phyloP scores from a whole-genome alignment of 2,113 vertebrate species.

The Neoarius graeffei region DNA sequence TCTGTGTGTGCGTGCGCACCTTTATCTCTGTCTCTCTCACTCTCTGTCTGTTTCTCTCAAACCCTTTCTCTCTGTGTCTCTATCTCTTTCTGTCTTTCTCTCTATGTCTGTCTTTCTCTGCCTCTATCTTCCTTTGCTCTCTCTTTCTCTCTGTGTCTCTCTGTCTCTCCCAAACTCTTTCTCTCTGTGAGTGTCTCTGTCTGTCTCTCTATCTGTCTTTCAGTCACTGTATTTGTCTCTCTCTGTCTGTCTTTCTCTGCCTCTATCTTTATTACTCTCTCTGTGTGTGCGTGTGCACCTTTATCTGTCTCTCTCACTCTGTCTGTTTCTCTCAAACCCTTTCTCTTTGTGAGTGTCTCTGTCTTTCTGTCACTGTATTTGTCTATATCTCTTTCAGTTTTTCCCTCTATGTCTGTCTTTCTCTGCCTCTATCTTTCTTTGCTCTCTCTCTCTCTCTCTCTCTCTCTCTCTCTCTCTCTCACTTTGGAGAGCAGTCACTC shows the following conservation, averaged over 20 bases:
- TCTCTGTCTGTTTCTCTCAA: constrained; percentile 31
- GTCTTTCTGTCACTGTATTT: constrained; percentile 4
- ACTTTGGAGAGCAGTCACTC: constrained; percentile 68
- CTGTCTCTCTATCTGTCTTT: constrained; percentile 36
- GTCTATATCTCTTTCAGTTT: constrained; percentile 15
- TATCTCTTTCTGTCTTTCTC: constrained; percentile 12
- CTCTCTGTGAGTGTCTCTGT: neutral
- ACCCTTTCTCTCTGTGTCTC: too few relatives aligned
- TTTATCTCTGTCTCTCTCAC: constrained; percentile 33
- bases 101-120: neutral
- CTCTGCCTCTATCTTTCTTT: neutral
- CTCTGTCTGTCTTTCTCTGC: constrained; percentile 27
- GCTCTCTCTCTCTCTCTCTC: constrained; percentile 10
- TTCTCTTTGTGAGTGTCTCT: constrained; percentile 4
- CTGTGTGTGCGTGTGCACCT: neutral
- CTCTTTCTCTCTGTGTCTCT: too few relatives aligned
- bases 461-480: constrained; percentile 51
- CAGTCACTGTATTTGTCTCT: constrained; percentile 5
- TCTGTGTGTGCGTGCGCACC: constrained; percentile 12
- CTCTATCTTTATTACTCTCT: constrained; percentile 45
- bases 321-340: constrained; percentile 24
- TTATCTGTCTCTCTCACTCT: constrained; percentile 34
- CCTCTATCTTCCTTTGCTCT: neutral
- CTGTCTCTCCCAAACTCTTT: neutral
- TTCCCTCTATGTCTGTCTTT: constrained; percentile 1